A percentile compares a stretch with the other conserved stretches of the same genome.
Conservation (phyloP, 2,797 vertebrate species). For the Onychomys leucogaster region DNA sequence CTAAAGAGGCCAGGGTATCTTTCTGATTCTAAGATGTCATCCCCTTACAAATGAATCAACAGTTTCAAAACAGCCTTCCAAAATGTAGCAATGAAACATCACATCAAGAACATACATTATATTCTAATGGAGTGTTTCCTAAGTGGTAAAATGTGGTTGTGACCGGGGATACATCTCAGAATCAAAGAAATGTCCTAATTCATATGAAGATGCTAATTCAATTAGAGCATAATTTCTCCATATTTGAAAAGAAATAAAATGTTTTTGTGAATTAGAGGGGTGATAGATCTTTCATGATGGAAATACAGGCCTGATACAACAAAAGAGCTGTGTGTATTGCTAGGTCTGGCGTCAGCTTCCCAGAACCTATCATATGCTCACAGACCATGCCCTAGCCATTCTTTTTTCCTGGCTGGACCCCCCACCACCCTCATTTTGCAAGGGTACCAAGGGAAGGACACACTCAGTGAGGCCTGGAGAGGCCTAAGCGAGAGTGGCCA, state of each 20-base stretch:
- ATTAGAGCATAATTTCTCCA: conserved; percentile 53
- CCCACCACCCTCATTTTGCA: conserved; percentile 2
- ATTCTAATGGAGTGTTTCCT: conserved; percentile 40
- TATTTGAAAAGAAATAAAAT: conserved; percentile 50
- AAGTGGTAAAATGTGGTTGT: conserved; percentile 50
- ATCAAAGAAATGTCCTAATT: conserved; percentile 65
- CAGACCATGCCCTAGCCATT: background rate
- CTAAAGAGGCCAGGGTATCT: background rate
- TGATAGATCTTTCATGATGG: conserved; percentile 8
- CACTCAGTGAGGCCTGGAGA: conserved; percentile 22
- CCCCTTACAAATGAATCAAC: conserved; percentile 44
- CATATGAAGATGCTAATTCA: conserved; percentile 38
- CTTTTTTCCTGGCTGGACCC: conserved; percentile 20
- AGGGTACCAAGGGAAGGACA: background rate
- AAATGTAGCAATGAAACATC: conserved; percentile 23
- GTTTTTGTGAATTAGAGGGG: conserved; percentile 22
- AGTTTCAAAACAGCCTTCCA: conserved; percentile 56
- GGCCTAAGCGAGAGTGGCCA: background rate
- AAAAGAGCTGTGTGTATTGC: background rate
- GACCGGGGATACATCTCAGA: background rate
- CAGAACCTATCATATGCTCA: conserved; percentile 2
- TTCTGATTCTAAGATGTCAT: conserved; percentile 41
- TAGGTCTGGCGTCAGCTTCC: background rate
- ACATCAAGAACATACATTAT: conserved; percentile 13
- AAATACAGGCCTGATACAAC: conserved; percentile 31